Evolutionary conservation across 2,888 invertebrate species (phyloP), one percentile per base, ranked within the genome.

Genomic region (Gisinianus flammeolus): DNA sequence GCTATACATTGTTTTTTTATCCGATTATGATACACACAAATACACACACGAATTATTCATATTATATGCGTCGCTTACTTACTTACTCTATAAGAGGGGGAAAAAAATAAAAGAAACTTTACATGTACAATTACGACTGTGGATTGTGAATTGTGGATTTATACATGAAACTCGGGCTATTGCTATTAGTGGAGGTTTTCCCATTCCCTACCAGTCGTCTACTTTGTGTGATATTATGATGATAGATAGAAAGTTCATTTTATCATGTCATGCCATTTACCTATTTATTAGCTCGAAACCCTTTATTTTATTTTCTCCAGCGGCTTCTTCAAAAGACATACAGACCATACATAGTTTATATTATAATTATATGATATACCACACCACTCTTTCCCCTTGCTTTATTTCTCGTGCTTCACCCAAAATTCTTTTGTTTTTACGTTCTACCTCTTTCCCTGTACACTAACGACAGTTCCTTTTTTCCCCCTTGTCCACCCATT

Each of bases 231-330:
- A 67, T 68, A 31, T 33, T 62, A 74, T 66, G 33, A 74, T 74
- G 74, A 74, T 74, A 66, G 74, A 74, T 66, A 66, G 74, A 74
- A 64, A 66, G 64, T 74, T 74, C 64, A 74, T 74, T 64, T 64
- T 44, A 12, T 62, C 66, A 30, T 74, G 74, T 44, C 74, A 74
- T 74, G 74, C 74, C 74, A 74, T 74, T 74, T 74, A 66, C 64
- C 74, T 74, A 74, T 74, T 72, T 52, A 64, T 74, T 66, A 74
- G 31, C 22, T 64, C 58, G 64, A 64, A 74, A 74, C 62, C 33
- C 24, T n/a, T 58, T 1, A 19, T 24, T n/a, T 3, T 58, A 8
- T 62, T 12, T 12, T 62, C 24, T 62, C 8, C 8, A 28, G 62
- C 62, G 62, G 62, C 62, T 26, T 62, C 26, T 26, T 62, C 62